Base-by-base conservation (phyloP, 2,797 vertebrate genomes). In the Gymnodraco acuticeps region DNA sequence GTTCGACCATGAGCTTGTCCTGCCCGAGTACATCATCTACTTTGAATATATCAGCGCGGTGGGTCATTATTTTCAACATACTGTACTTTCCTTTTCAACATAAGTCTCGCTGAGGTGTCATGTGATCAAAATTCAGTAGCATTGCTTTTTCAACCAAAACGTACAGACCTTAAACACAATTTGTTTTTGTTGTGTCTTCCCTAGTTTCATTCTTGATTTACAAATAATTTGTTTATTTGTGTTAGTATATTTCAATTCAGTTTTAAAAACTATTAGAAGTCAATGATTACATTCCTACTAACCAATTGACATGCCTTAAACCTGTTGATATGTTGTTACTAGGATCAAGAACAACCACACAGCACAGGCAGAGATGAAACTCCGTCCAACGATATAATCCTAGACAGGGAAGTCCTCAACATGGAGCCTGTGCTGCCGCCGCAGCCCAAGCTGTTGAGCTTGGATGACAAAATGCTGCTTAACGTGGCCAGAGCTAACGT, bases 21-120 rank as follows among this genome's bases (percentile, higher is more conserved):
- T 98, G 77, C 96, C 97, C 15, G 96, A 97, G 84, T 96, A 96
- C 83, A 56, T 96, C 43, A 86, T 96, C 64, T 94, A 95, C 79
- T 95, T 97, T 93, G 94, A 97, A 74, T 96, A 96, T 20, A 17
- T 94, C 82, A 94, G 93, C 4, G 56, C 75, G 94, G 95, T 96
- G 93, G 88, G 53, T 64, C 3, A 54, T 14, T 60, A 3, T 13
- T 45, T 60, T 60, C 19, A 10, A 38, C 8, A 7, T 7, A 38
- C 33, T 38, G 31, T 58, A n/a, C 7, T n/a, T 3, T 41, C 55
- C 17, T 38, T n/a, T 23, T 60, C 38, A 60, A 60, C 15, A 19
- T 19, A 42, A 60, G 23, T 43, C n/a, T 43, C 4, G 19, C 10
- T 42, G 23, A 23, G 23, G 9, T 61, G 19, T 45, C 33, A 55